A percentile compares a stretch with the other conserved stretches of the same genome.
Conservation (phyloP, 53 echinoderm and acorn worm species). For the Holothuria scabra region DNA sequence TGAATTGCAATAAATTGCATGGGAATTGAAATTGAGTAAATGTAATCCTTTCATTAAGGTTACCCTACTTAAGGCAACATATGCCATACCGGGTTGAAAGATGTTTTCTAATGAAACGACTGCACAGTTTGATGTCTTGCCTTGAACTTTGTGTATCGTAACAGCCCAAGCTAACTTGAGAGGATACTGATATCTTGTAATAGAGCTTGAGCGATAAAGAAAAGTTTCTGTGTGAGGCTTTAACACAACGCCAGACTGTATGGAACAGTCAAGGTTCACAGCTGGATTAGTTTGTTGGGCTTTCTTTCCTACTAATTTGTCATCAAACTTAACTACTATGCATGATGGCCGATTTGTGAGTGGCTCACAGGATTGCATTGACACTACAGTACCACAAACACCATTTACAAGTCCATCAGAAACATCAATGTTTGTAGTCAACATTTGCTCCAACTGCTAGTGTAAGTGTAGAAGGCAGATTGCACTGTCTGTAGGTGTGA, state of each 20-base stretch:
- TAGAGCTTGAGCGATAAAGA: constrained; percentile 3
- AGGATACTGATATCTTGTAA: constrained; percentile 38
- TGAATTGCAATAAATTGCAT: constrained; percentile 45
- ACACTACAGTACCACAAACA: constrained; percentile 26
- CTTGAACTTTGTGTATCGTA: constrained; percentile 41
- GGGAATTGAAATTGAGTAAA: constrained; percentile 17
- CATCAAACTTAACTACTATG: constrained; percentile 24
- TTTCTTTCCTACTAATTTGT: constrained; percentile 26
- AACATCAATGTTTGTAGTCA: constrained; percentile 49
- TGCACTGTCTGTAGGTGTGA: neutral
- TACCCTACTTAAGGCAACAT: constrained; percentile 44
- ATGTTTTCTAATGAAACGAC: neutral
- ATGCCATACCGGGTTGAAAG: constrained; percentile 46
- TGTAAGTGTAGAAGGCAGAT: neutral
- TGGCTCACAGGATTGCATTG: neutral
- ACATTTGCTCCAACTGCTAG: constrained; percentile 37
- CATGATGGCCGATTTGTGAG: neutral
- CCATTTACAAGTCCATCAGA: constrained; percentile 52
- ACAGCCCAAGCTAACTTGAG: constrained; percentile 37
- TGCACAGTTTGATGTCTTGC: constrained; percentile 9
- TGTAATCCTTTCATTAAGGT: constrained; percentile 27
- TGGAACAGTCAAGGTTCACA: neutral
- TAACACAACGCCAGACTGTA: too few species aligned
- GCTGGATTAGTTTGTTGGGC: neutral
- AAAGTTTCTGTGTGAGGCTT: constrained; percentile 22